Base-by-base conservation (phyloP, 2,888 invertebrate species). In the Torymus auratus region DNA sequence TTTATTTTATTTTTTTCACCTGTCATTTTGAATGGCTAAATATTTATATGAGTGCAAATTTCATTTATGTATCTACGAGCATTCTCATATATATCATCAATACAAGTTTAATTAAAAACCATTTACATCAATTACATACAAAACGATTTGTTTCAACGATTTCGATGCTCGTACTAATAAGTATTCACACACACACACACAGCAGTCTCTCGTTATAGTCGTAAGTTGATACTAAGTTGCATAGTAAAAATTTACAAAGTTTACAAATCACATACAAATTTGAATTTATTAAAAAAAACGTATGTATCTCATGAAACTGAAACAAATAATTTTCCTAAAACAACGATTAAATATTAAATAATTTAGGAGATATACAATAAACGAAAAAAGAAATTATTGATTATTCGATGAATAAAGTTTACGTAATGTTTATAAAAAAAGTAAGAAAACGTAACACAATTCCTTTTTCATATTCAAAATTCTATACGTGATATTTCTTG, bases 51-150 rank as follows among this genome's bases (percentile, higher is more conserved):
- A 79, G 83, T 85, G 84, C 85, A 83, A 84, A 85, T 86, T 84
- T 83, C 58, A 84, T 82, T 83, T 67, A 81, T 81, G 62, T 69
- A 78, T 17, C 73, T 81, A 77, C 70, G 73, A 83, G 78, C 81
- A 81, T 83, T 82, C 78, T 80, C 75, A 81, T 83, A 68, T 56
- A 86, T 85, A 83, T 84, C 83, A 84, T 85, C 85, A 85, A 86
- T 86, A 88, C 72, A 81, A 78, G 81, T 74, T 58, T 61, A 77
- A 78, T 85, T 86, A 86, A 86, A 86, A 88, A 87, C 87, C 89
- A 89, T 89, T 87, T 89, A 89, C 89, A 89, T 88, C 86, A 86
- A 88, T 87, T 82, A 89, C 87, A 88, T 87, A 86, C 84, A 87
- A 88, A 88, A 87, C 85, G 86, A 87, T 83, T 65, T 69, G 17